phyloP scores from a whole-genome alignment of 1,140 invertebrate species.

The Heliconius hewitsoni region DNA sequence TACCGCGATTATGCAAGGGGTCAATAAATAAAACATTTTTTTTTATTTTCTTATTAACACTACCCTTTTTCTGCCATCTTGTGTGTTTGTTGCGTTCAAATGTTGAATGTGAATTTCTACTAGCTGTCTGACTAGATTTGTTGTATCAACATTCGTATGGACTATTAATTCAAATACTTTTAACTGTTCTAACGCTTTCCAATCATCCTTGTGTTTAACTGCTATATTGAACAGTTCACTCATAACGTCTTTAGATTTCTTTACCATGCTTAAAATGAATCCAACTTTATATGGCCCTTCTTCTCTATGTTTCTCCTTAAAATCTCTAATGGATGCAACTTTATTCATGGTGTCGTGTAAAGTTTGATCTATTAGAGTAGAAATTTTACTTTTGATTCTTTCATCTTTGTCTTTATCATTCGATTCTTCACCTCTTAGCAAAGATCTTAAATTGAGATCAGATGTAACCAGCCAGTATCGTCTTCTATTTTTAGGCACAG shows the following conservation, averaged over 20 bases:
- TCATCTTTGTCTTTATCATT: conserved; percentile 54
- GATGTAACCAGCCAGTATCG: conserved; percentile 44
- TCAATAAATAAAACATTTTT: conserved; percentile 9
- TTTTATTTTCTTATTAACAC: conserved; percentile 45
- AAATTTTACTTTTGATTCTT: conserved; percentile 61
- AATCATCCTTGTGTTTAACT: conserved; percentile 64
- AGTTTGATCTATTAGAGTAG: conserved; percentile 56
- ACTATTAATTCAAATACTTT: conserved; percentile 71
- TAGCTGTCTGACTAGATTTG: conserved; percentile 63
- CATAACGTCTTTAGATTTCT: conserved; percentile 63
- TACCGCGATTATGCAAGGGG: too few relatives aligned
- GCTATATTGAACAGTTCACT: conserved; percentile 71
- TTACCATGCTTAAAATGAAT: conserved; percentile 64
- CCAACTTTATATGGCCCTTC: conserved; percentile 58
- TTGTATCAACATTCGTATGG: conserved; percentile 68
- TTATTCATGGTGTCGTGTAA: conserved; percentile 58
- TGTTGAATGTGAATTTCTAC: conserved; percentile 61
- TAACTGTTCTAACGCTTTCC: conserved; percentile 66
- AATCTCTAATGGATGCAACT: conserved; percentile 44
- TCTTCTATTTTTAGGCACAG: conserved; percentile 35
- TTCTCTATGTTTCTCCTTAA: conserved; percentile 51
- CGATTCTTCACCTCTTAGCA: conserved; percentile 14
- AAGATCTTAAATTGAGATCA: conserved; percentile 13
- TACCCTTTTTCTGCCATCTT: conserved; percentile 43
- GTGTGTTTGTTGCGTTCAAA: conserved; percentile 48